Percentiles rank a stretch among this genome's conserved stretches.
Conservation (phyloP, 2,797 vertebrate species). For the Silurus lanzhouensis region DNA sequence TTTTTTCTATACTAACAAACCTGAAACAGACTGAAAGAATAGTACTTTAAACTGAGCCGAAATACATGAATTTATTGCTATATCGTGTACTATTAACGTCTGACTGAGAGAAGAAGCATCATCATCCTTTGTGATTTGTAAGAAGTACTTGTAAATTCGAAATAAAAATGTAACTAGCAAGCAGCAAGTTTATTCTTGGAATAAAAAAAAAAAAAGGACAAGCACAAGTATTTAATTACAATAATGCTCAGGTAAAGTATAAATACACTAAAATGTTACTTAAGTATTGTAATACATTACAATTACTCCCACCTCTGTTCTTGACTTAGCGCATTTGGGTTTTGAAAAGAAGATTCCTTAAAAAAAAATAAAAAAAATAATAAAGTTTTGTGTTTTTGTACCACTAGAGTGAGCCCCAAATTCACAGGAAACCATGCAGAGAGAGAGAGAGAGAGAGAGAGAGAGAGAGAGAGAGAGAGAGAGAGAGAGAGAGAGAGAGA, state of each 20-base stretch:
- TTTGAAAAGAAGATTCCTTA: background rate
- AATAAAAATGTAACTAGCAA: background rate
- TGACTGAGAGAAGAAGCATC: background rate
- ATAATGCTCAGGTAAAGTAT: background rate
- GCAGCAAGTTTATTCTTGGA: background rate
- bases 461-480: constrained; percentile 3
- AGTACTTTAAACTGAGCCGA: background rate
- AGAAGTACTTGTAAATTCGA: background rate
- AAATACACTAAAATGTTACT: background rate
- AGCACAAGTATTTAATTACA: background rate
- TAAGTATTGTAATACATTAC: background rate
- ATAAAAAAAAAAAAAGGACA: background rate
- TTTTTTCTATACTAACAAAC: background rate
- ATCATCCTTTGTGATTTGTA: background rate
- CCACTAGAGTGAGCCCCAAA: constrained; percentile 56
- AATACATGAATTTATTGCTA: background rate
- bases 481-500: background rate
- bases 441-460: background rate
- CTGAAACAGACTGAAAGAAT: background rate
- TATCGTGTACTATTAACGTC: background rate
- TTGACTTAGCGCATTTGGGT: background rate
- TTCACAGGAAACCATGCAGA: background rate
- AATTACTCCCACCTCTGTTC: background rate
- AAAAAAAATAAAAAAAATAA: background rate
- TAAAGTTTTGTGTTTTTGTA: background rate